These are phyloP conservation scores for Phaethon lepturus DNA, from an alignment of 2,113 vertebrate genomes.

Conservation along the genomic window DNA sequence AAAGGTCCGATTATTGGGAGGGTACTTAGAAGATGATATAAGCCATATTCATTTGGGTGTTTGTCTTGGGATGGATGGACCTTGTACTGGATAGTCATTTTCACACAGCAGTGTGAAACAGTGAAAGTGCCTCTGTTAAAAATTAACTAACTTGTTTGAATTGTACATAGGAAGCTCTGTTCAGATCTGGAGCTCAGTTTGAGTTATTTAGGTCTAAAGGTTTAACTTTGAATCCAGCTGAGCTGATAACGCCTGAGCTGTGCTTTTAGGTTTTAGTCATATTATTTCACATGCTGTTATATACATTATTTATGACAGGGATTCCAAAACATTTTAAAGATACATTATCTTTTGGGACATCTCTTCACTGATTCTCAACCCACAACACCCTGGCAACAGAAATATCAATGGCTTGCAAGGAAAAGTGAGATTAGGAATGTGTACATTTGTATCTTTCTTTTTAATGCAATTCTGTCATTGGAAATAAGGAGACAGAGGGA, in stretches of 20 bases:
- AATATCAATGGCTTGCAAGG: background rate
- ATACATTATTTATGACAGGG: constrained; percentile 13
- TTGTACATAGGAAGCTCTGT: background rate
- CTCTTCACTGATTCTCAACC: background rate
- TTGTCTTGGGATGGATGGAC: background rate
- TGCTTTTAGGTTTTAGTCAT: constrained; percentile 22
- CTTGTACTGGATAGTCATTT: background rate
- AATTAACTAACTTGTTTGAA: background rate
- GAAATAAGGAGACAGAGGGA: background rate
- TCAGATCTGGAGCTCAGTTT: background rate
- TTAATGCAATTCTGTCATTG: constrained; percentile 6
- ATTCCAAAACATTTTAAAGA: constrained; percentile 35
- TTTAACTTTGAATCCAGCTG: background rate
- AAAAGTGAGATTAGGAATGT: background rate
- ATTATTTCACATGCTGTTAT: background rate
- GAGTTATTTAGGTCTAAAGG: background rate
- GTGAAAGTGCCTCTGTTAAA: background rate
- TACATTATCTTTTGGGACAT: constrained; percentile 13
- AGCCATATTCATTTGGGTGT: background rate
- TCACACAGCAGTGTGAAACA: background rate
- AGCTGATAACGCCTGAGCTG: background rate
- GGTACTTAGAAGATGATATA: background rate
- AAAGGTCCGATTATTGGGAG: background rate
- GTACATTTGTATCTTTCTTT: background rate
- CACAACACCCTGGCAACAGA: background rate